Evolutionary conservation across 2,113 vertebrate genomes (phyloP), one percentile per base, ranked within the genome.

Genomic region (Rostratula benghalensis): DNA sequence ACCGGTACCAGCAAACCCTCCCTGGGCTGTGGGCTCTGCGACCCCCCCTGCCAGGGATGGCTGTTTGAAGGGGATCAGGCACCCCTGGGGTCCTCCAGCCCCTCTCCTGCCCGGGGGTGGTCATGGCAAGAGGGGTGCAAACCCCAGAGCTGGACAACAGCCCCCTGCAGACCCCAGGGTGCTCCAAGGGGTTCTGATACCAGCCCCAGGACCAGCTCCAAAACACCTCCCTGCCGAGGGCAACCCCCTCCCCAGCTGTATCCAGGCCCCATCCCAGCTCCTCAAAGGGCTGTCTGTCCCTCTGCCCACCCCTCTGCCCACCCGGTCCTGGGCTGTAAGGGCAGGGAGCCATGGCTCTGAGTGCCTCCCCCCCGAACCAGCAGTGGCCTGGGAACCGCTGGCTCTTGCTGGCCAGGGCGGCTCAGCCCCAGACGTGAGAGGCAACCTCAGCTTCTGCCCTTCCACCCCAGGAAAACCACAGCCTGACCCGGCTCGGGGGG

Each of bases 361-460:
- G 54, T 28, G 6, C 13, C 50, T 12, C 51, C 7, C 15, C 21
- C 41, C 24, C 33, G 46, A 75, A 18, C 65, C 5, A n/a, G 33
- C 28, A 64, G 71, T 0, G 0, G 9, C 17, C 61, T 89, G 43
- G 31, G 48, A 93, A 57, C 20, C 0, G 0, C 65, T 84, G 6
- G 15, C n/a, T 50, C n/a, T 53, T 0, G 0, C 18, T 0, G 1
- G n/a, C 41, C 1, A 5, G n/a, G 35, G 27, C 41, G 76, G 71
- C 59, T 61, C 56, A 82, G 74, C 61, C 83, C 48, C 31, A 65
- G 31, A 31, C 73, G 20, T 1, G 1, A 82, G 57, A 79, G 31
- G 74, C 65, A 83, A 80, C 59, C 82, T 69, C 64, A 78, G 43
- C 76, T 77, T 71, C 74, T 89, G 90, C 80, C 73, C 73, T 88